A percentile compares a stretch with the other conserved stretches of the same genome.
Evolutionary conservation across 2,797 vertebrate species (phyloP).

Genomic region (Fistularia commersonii): DNA sequence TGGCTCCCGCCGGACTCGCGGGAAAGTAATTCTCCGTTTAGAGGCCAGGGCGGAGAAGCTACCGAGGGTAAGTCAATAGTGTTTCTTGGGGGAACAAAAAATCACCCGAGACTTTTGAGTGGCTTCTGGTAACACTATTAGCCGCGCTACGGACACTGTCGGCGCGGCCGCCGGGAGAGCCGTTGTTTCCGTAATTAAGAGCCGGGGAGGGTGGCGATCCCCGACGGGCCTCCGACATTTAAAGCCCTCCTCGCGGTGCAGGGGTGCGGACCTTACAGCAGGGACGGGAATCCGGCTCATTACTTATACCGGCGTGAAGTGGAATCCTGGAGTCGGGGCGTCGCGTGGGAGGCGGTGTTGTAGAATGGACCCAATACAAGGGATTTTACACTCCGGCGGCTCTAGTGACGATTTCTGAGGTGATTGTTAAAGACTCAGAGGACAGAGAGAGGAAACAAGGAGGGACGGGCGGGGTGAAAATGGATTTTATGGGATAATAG

Average conservation of each 20-base stretch:
- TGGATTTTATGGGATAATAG: conserved; percentile 14
- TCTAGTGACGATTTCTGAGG: conserved; percentile 82
- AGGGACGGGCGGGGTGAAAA: conserved; percentile 20
- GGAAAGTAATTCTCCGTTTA: conserved; percentile 67
- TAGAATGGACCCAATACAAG: conserved; percentile 76
- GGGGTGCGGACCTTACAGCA: conserved; percentile 55
- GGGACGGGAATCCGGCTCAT: conserved; percentile 56
- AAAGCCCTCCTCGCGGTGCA: conserved; percentile 37
- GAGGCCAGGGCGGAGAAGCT: conserved; percentile 57
- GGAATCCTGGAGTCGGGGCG: conserved; percentile 66
- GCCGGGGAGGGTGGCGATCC: conserved; percentile 44
- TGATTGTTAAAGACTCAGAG: conserved; percentile 69
- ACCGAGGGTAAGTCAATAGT: conserved; percentile 61
- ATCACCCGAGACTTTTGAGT: conserved; percentile 65
- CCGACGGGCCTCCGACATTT: conserved; percentile 38
- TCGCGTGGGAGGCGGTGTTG: conserved; percentile 73
- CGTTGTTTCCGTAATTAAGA: conserved; percentile 76
- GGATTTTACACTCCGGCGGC: conserved; percentile 90
- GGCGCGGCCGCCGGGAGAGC: conserved; percentile 46
- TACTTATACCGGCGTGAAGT: conserved; percentile 92
- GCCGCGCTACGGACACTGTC: conserved; percentile 52
- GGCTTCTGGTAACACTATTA: conserved; percentile 66
- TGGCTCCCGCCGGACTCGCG: conserved; percentile 58
- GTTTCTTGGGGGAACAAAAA: conserved; percentile 55
- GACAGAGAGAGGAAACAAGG: conserved; percentile 15